Evolutionary conservation across 2,888 invertebrate genomes (phyloP).

Genomic region (Drosophila yooni): DNA sequence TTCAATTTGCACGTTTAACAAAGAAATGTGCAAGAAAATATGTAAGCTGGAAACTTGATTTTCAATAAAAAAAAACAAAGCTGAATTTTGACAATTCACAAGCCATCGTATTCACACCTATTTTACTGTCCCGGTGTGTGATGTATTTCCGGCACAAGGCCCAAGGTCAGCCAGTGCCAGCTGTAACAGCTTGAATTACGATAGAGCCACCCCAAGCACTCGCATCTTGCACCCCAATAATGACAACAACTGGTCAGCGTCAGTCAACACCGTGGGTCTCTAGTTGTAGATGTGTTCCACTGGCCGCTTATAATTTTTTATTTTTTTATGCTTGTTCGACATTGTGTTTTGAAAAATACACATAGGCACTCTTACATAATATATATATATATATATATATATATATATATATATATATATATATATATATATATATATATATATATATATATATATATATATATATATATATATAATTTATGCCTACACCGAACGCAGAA

Average conservation of each 20-base stretch:
- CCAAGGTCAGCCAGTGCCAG: slow-evolving; percentile 39
- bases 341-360: slow-evolving; percentile 38
- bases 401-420: background rate
- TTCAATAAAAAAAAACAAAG: background rate
- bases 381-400: background rate
- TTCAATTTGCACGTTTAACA: background rate
- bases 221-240: background rate
- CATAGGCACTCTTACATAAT: slow-evolving; percentile 18
- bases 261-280: slow-evolving; percentile 3
- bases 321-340: slow-evolving; percentile 35
- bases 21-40: background rate
- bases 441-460: background rate
- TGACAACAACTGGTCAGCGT: background rate
- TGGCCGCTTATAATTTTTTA: slow-evolving; percentile 15
- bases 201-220: slow-evolving; percentile 7
- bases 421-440: background rate
- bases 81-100: background rate
- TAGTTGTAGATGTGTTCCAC: slow-evolving; percentile 12
- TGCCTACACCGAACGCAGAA: slow-evolving; percentile 1
- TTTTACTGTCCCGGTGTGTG: background rate
- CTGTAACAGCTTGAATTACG: slow-evolving; percentile 30
- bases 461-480: background rate
- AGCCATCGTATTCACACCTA: background rate
- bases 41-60: background rate
- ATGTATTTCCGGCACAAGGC: background rate